Percentiles rank a stretch among this genome's conserved stretches.
phyloP scores from a whole-genome alignment of 2,888 invertebrate species.

The Chrysomela aeneicollis region DNA sequence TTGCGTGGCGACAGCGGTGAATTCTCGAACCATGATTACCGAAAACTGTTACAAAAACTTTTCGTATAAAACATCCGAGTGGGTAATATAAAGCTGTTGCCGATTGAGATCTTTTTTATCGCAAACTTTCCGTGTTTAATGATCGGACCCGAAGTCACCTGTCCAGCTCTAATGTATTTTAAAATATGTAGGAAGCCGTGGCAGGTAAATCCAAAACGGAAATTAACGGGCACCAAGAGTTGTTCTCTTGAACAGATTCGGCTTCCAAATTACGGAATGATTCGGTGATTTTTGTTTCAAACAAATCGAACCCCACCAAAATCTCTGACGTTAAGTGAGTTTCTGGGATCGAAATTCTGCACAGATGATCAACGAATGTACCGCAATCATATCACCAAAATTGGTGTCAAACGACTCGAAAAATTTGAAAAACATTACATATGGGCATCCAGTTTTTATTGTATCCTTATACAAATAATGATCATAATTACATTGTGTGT shows the following conservation, averaged over 20 bases:
- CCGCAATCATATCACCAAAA: too few species aligned
- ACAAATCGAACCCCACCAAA: too few species aligned
- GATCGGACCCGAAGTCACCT: constrained; percentile 38
- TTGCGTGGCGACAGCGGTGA: too few species aligned
- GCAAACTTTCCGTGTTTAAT: constrained; percentile 23
- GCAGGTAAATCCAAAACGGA: constrained; percentile 30
- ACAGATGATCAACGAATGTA: too few species aligned
- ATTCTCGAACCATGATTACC: too few species aligned
- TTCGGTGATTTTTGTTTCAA: constrained; percentile 9
- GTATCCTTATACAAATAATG: background rate
- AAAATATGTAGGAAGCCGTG: constrained; percentile 44
- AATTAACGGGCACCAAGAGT: constrained; percentile 32
- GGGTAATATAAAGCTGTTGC: constrained; percentile 13
- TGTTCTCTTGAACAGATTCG: constrained; percentile 34
- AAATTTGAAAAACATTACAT: background rate
- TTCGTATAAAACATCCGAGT: background rate
- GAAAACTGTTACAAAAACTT: too few species aligned
- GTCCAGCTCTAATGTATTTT: constrained; percentile 49
- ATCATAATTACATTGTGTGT: background rate
- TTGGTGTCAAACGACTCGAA: too few species aligned
- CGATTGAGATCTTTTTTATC: constrained; percentile 26
- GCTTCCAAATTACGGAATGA: constrained; percentile 36
- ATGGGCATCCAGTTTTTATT: background rate
- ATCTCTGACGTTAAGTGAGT: too few species aligned
- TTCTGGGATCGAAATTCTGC: too few species aligned